Conservation (phyloP, 2,797 vertebrate species). For the Mormyrops boulengeri region DNA sequence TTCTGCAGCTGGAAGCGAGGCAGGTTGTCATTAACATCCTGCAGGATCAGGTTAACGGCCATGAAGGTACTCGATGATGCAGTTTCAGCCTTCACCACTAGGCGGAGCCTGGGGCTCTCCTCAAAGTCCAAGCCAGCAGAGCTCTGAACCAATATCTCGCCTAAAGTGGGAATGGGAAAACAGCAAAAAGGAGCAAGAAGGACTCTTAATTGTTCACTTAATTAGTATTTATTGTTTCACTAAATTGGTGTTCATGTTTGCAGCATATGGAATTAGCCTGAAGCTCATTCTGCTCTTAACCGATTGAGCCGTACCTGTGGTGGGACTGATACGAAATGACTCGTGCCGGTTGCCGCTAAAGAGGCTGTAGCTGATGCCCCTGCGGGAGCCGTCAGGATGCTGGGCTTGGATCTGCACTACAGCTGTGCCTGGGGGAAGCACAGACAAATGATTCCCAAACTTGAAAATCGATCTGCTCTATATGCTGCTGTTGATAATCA, state of each 20-base stretch:
- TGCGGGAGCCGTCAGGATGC: conserved; percentile 70
- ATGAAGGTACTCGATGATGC: conserved; percentile 76
- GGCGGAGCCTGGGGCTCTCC: conserved; percentile 67
- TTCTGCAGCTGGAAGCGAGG: conserved; percentile 91
- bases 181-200: neutral
- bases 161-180: conserved; percentile 44
- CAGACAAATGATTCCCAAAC: neutral
- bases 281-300: neutral
- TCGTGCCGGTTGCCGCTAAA: conserved; percentile 84
- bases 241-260: neutral
- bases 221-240: neutral
- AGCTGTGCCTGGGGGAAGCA: conserved; percentile 68
- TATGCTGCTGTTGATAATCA: neutral
- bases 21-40: conserved; percentile 90
- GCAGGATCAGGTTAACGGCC: conserved; percentile 81
- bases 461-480: neutral
- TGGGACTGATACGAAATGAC: conserved; percentile 77
- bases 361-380: conserved; percentile 87
- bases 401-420: conserved; percentile 73
- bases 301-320: conserved; percentile 65
- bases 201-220: neutral
- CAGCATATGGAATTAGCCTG: neutral
- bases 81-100: conserved; percentile 88
- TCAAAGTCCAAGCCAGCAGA: conserved; percentile 78
- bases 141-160: conserved; percentile 72